Evolutionary conservation across 2,888 invertebrate species (phyloP).

Genomic region (Drosophila recens): DNA sequence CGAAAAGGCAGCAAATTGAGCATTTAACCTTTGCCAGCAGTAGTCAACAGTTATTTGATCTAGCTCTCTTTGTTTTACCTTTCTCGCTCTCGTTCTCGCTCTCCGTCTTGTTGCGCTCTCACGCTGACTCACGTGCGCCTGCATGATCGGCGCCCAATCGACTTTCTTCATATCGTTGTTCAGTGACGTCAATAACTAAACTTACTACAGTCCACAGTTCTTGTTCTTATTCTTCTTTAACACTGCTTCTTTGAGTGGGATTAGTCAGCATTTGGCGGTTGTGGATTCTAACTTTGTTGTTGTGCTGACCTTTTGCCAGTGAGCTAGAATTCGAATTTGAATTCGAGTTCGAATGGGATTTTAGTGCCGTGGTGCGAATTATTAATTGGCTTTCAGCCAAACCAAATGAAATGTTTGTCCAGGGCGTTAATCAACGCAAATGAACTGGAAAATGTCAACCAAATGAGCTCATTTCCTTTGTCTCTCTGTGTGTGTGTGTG

Average conservation of each 20-base stretch:
- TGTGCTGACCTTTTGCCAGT: slow-evolving; percentile 57
- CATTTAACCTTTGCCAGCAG: slow-evolving; percentile 74
- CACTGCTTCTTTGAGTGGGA: slow-evolving; percentile 28
- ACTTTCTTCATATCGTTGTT: slow-evolving; percentile 46
- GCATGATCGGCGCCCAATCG: slow-evolving; percentile 51
- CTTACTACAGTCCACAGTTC: slow-evolving; percentile 24
- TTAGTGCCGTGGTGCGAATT: slow-evolving; percentile 58
- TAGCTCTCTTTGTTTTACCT: slow-evolving; percentile 14
- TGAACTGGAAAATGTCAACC: slow-evolving; percentile 77
- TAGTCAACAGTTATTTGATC: slow-evolving; percentile 50
- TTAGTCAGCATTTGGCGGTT: slow-evolving; percentile 56
- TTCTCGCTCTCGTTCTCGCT: slow-evolving; percentile 15
- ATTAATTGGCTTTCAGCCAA: slow-evolving; percentile 68
- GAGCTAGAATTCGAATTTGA: slow-evolving; percentile 15
- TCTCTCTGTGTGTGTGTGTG: slow-evolving; percentile 9
- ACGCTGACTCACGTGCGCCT: slow-evolving; percentile 65
- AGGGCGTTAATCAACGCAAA: slow-evolving; percentile 74
- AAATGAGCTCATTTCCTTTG: slow-evolving; percentile 79
- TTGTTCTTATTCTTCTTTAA: slow-evolving; percentile 35
- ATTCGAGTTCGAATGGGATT: slow-evolving; percentile 46
- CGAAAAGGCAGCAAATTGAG: slow-evolving; percentile 70
- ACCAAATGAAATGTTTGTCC: slow-evolving; percentile 49
- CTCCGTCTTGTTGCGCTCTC: slow-evolving; percentile 1
- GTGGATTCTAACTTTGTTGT: slow-evolving; percentile 27
- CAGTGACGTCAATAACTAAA: slow-evolving; percentile 67